Evolutionary conservation across 2,113 vertebrate species (phyloP).

Genomic region (Dryoscopus gambensis): DNA sequence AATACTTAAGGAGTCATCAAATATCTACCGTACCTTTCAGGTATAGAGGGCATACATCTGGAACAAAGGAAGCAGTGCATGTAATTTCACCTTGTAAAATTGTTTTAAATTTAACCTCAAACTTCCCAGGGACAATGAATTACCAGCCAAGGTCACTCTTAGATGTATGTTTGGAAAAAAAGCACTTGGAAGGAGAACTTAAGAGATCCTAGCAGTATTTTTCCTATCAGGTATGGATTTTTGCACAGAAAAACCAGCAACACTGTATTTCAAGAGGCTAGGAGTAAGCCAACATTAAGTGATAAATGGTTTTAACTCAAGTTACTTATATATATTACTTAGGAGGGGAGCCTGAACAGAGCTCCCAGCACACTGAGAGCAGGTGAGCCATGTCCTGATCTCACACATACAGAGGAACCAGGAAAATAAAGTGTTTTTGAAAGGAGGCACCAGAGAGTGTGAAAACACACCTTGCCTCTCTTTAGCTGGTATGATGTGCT

Average conservation of each 20-base stretch:
- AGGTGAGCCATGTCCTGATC: neutral
- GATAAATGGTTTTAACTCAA: neutral
- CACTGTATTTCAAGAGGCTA: neutral
- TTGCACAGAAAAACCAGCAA: neutral
- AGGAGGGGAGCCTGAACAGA: neutral
- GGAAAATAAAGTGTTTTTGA: neutral
- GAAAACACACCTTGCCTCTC: neutral
- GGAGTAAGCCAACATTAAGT: neutral
- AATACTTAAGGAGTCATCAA: slow-evolving; percentile 49
- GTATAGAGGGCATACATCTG: slow-evolving; percentile 36
- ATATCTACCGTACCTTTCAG: neutral
- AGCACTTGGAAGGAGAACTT: neutral
- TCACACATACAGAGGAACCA: neutral
- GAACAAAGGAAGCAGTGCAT: slow-evolving; percentile 47
- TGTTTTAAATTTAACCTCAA: slow-evolving; percentile 15
- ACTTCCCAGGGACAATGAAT: neutral
- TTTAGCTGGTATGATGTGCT: neutral
- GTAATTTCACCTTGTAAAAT: slow-evolving; percentile 49
- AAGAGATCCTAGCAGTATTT: neutral
- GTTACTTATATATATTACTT: neutral
- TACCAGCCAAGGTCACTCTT: neutral
- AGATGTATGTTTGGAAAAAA: neutral
- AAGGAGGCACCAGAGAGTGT: neutral
- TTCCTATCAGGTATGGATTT: neutral
- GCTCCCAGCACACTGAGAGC: neutral